Evolutionary conservation across 2,113 vertebrate genomes (phyloP), one percentile per base, ranked within the genome.

Genomic region (Terrapene triunguis): DNA sequence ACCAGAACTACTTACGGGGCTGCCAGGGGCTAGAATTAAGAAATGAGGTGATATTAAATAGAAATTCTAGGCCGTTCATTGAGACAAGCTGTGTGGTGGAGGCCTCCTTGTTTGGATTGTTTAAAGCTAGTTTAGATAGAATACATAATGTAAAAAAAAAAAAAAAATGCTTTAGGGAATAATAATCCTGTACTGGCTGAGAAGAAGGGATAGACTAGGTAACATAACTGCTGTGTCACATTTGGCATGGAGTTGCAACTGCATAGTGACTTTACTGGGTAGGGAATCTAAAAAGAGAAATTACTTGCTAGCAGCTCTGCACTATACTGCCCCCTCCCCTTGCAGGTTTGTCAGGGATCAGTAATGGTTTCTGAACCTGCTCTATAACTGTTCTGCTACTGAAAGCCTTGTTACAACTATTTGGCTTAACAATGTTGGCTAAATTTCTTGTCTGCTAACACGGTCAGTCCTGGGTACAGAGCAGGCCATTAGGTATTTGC

Each of bases 31-130:
- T 35, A 48, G 2, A 5, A 1, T 24, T 55, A 81, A 54, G 32
- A 47, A 17, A 13, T 0, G 0, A 27, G 78, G 47, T 57, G 1
- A 0, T 25, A 4, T 25, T 89, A 12, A 35, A 5, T 0, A 32
- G 80, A 32, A 3, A 5, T 11, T 3, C 24, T 5, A 0, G 10
- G 22, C 16, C 14, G 59, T 2, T 48, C 11, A 5, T 79, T 13
- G 2, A 48, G 54, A 55, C 3, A 19, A 81, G 8, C 11, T 2
- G 3, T 59, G 10, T 47, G 14, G 7, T 12, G 8, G 10, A 17
- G 3, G 44, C 72, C 81, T 38, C 12, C 27, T 57, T 81, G 14
- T n/a, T 42, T 83, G 53, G 22, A 17, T 80, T 74, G 21, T 86
- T 59, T 21, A 21, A 44, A 55, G 44, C 11, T 38, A 9, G 3